Evolutionary conservation across 2,888 invertebrate species (phyloP), one percentile per base, ranked within the genome.

Genomic region (Sepioteuthis lessoniana): DNA sequence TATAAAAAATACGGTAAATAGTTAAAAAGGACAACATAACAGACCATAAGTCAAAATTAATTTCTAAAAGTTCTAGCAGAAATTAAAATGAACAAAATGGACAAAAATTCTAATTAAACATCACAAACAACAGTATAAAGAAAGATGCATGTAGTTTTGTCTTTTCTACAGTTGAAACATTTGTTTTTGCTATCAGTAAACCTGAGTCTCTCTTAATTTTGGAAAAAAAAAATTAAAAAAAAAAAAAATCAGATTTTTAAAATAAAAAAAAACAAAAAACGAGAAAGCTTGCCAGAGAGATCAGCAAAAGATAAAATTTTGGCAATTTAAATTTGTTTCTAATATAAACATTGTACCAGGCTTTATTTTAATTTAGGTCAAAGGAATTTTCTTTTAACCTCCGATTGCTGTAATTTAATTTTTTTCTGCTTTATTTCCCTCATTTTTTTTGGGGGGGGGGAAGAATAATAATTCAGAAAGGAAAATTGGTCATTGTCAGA

Each of bases 141-240:
- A 76, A 31, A 76, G n/a, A 76, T 76, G 76, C n/a, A 76, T 76
- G 76, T 76, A n/a, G 76, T 13, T 76, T 76, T 76, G 31, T 55
- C n/a, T 76, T 76, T 76, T 76, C n/a, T 76, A 76, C n/a, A 76
- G 76, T 76, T 76, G 76, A 76, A 76, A 76, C 76, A 76, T 76
- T 76, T 76, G 76, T 76, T 76, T 76, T 76, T 76, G 13, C 31
- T 76, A 76, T 76, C 31, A 10, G 31, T n/a, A n/a, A 76, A 8
- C 76, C 76, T 76, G 13, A n/a, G 76, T n/a, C 55, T 76, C 16
- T 76, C 76, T 76, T 76, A 60, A 31, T 60, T 31, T 3, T 60
- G 8, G 8, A 31, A 31, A 5, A 31, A 60, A 60, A 7, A 60
- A 60, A 28, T 31, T 4, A 60, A n/a, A n/a, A n/a, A n/a, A n/a